Percentiles rank a stretch among this genome's conserved stretches.
phyloP scores from a whole-genome alignment of 2,113 vertebrate species.

The Brienomyrus brachyistius region DNA sequence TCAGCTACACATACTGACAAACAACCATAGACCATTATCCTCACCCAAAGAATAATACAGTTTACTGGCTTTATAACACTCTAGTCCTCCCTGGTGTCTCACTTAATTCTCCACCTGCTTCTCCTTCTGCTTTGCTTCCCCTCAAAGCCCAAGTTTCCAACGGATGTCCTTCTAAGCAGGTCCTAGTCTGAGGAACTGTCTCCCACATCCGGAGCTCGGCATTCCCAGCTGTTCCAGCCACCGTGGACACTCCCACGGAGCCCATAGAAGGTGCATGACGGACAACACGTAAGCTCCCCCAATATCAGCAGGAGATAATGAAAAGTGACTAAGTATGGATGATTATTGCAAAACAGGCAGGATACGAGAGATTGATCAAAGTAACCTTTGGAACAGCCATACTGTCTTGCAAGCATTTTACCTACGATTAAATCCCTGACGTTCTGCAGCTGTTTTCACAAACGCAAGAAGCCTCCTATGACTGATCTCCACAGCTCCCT shows the following conservation, averaged over 20 bases:
- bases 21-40: neutral
- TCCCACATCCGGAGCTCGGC: neutral
- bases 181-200: neutral
- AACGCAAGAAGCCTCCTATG: neutral
- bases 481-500: constrained; percentile 26
- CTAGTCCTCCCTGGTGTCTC: neutral
- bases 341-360: neutral
- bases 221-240: neutral
- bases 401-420: neutral
- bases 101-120: neutral
- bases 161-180: neutral
- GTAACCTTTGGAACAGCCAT: neutral
- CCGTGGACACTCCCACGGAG: neutral
- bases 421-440: neutral
- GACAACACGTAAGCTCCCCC: neutral
- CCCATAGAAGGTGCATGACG: neutral
- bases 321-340: neutral
- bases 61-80: neutral
- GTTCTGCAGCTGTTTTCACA: neutral
- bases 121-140: neutral
- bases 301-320: neutral
- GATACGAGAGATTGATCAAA: neutral
- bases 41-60: neutral
- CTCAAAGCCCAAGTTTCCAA: neutral
- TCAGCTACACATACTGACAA: neutral